Base-by-base conservation (phyloP, 2,888 invertebrate genomes). In the Pasiphila rectangulata region DNA sequence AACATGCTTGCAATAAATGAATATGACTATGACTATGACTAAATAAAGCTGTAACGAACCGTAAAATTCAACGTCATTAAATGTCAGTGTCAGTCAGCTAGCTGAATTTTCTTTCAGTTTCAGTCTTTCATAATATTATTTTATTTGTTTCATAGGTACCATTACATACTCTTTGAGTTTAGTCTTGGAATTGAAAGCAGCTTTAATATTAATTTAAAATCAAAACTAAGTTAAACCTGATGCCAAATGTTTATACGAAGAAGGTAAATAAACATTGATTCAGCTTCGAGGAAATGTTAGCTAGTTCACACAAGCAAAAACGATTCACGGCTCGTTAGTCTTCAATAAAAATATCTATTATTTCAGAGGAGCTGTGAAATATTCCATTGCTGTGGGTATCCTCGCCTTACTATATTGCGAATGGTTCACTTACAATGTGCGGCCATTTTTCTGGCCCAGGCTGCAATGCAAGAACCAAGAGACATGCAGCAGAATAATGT, bases 401-500 rank as follows among this genome's bases (percentile, higher is more conserved):
- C 77, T 69, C 2, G 69, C 72, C 19, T 63, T 70, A 29, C 47
- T 91, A 29, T 91, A 90, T 65, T 90, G 90, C 70, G 92, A 92
- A 79, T 90, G 87, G 80, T 67, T 91, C 35, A 75, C 86, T 4
- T 92, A 91, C 59, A 59, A 66, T 5, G 49, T 79, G 12, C 86
- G 85, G 55, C 75, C 77, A 2, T 40, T 68, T 15, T 73, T 84
- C 51, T 84, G 91, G 79, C 78, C 84, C 38, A 72, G 78, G 9
- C 64, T 90, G 19, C 71, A 80, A 45, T 93, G 92, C 83, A 74
- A 64, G 59, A 45, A 58, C 3, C 48, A 68, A n/a, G 76, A 76
- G 21, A 39, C 57, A 44, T 93, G 94, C 59, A 91, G 92, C 3
- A 91, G 90, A 63, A 84, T 95, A 44, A 75, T 95, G 36, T 90